phyloP scores from a whole-genome alignment of 2,113 vertebrate species.

The Mus pahari region DNA sequence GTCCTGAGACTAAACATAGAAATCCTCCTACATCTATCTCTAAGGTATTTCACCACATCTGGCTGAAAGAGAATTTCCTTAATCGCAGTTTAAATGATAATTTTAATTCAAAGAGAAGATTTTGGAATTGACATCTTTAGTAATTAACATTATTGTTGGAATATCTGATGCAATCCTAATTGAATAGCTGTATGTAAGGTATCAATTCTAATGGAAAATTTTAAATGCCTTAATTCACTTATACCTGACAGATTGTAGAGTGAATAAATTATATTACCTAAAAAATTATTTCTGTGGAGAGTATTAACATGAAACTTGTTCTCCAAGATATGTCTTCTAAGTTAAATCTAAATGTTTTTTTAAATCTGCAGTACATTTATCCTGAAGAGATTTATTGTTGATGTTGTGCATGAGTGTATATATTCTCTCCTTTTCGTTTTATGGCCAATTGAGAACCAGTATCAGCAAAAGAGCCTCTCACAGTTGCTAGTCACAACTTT shows the following conservation, averaged over 20 bases:
- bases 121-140: slow-evolving; percentile 35
- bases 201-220: slow-evolving; percentile 33
- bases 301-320: slow-evolving; percentile 26
- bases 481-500: slow-evolving; percentile 17
- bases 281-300: slow-evolving; percentile 53
- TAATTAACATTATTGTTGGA: neutral
- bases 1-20: neutral
- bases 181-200: slow-evolving; percentile 35
- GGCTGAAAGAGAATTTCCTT: neutral
- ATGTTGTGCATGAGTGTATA: neutral
- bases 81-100: slow-evolving; percentile 11
- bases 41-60: neutral
- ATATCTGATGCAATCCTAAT: slow-evolving; percentile 27
- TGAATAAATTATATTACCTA: slow-evolving; percentile 32
- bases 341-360: slow-evolving; percentile 58
- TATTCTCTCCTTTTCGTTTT: neutral
- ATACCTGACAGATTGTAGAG: slow-evolving; percentile 21
- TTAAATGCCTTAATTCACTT: slow-evolving; percentile 37
- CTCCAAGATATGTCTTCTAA: slow-evolving; percentile 12
- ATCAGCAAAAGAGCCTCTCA: slow-evolving; percentile 42
- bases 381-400: neutral
- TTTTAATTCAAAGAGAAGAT: slow-evolving; percentile 51
- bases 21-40: neutral
- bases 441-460: neutral
- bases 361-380: neutral